Base-by-base conservation (phyloP, 2,888 invertebrate genomes). In the Steinernema scapterisci region DNA sequence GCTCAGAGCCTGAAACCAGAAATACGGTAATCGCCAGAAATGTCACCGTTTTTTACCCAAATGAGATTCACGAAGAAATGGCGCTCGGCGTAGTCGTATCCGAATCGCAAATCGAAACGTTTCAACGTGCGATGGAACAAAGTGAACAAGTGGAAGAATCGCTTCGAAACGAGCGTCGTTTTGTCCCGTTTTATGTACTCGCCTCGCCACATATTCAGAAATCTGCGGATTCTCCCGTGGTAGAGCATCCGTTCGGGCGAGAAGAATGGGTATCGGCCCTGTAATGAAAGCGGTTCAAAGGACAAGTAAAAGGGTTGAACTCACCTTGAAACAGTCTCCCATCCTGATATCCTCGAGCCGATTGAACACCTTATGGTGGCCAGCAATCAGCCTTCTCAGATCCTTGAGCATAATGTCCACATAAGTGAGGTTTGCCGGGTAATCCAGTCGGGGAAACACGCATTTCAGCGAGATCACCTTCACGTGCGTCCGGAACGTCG, bases 351-450 rank as follows among this genome's bases (percentile, higher is more conserved):
- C 63, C 31, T 63, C 63, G 6, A 63, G 63, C 25, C 31, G 63
- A 31, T 63, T 63, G 31, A 63, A 63, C 31, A 63, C 63, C 25
- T 63, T 63, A 38, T 63, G 63, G n/a, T 63, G 63, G 1, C 25
- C 38, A 16, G 63, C 63, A 16, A 63, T 63, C 11, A 63, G 63
- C 19, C 63, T 63, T 13, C 63, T 25, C 16, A 63, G 63, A 19
- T 63, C 63, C 25, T 63, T 63, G 63, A 63, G 63, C 63, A 63
- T 63, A 16, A 63, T 63, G 63, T 63, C 63, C 11, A 63, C 63
- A 25, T 63, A 63, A 27, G 63, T 63, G 31, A 63, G 21, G n/a
- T 63, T 63, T 13, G 63, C 63, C 7, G 63, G 63, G 38, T 63
- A 63, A 27, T 21, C 21, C 7, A 63, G 63, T 6, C 63, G 27